Evolutionary conservation across 2,888 invertebrate species (phyloP).

Genomic region (Furcula furcula): DNA sequence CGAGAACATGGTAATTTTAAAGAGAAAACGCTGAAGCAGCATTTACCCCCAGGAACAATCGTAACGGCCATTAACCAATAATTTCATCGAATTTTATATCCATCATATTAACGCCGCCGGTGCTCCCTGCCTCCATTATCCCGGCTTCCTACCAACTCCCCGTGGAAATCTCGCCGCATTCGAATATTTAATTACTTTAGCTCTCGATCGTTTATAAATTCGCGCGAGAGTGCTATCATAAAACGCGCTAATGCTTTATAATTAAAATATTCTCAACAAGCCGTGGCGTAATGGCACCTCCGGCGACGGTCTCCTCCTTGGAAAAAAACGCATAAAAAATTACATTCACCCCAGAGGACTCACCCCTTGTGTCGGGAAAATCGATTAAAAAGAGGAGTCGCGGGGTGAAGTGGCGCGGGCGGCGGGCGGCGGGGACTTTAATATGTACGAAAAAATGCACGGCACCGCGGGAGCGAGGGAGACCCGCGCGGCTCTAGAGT

Average conservation of each 20-base stretch:
- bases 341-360: constrained; percentile 82
- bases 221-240: constrained; percentile 78
- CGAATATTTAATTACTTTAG: constrained; percentile 81
- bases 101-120: constrained; percentile 70
- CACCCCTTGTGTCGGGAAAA: constrained; percentile 82
- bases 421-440: constrained; percentile 69
- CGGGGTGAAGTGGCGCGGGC: constrained; percentile 62
- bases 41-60: constrained; percentile 57
- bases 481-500: constrained; percentile 63
- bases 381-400: constrained; percentile 82
- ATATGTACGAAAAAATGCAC: constrained; percentile 83
- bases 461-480: constrained; percentile 74
- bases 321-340: constrained; percentile 82
- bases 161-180: constrained; percentile 79
- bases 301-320: constrained; percentile 74
- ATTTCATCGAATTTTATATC: constrained; percentile 79
- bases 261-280: constrained; percentile 83
- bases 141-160: constrained; percentile 59
- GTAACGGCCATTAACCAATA: constrained; percentile 75
- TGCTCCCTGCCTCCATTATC: constrained; percentile 67
- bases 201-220: constrained; percentile 80
- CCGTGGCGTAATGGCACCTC: constrained; percentile 82
- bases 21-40: constrained; percentile 50
- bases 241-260: constrained; percentile 82
- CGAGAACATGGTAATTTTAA: constrained; percentile 30